Conservation (phyloP, 2,888 invertebrate species). For the Drosophila koepferae region DNA sequence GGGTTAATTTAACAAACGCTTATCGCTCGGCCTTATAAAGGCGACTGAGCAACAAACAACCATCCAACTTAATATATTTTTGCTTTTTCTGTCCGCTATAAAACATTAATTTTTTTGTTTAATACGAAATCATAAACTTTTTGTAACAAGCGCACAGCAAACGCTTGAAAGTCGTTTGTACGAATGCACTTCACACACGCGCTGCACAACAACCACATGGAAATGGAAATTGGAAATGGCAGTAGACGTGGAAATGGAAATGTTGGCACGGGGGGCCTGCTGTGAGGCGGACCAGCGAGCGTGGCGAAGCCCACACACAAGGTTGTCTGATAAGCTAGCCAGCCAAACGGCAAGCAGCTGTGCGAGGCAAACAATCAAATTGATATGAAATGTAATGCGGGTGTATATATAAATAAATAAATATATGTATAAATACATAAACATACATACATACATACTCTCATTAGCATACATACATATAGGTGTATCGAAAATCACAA, state of each 20-base stretch:
- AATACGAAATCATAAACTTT: slow-evolving; percentile 79
- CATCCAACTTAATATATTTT: slow-evolving; percentile 64
- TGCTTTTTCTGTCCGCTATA: slow-evolving; percentile 43
- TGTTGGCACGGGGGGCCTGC: neutral
- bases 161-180: slow-evolving; percentile 68
- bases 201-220: slow-evolving; percentile 39
- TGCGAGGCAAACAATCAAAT: slow-evolving; percentile 5
- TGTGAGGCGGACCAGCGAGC: slow-evolving; percentile 6
- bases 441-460: neutral
- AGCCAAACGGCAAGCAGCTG: slow-evolving; percentile 31
- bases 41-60: slow-evolving; percentile 15
- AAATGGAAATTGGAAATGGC: slow-evolving; percentile 29
- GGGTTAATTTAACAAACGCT: slow-evolving; percentile 45
- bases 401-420: neutral
- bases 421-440: neutral
- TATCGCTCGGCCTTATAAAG: slow-evolving; percentile 23
- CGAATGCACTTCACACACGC: slow-evolving; percentile 64
- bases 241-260: neutral
- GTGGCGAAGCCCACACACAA: slow-evolving; percentile 33
- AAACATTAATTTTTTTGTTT: slow-evolving; percentile 80
- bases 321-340: slow-evolving; percentile 48
- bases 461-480: neutral
- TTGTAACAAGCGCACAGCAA: slow-evolving; percentile 77
- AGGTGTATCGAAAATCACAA: neutral
- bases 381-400: slow-evolving; percentile 20